Evolutionary conservation across 2,888 invertebrate species (phyloP).

Genomic region (Malthinus flaveolus): DNA sequence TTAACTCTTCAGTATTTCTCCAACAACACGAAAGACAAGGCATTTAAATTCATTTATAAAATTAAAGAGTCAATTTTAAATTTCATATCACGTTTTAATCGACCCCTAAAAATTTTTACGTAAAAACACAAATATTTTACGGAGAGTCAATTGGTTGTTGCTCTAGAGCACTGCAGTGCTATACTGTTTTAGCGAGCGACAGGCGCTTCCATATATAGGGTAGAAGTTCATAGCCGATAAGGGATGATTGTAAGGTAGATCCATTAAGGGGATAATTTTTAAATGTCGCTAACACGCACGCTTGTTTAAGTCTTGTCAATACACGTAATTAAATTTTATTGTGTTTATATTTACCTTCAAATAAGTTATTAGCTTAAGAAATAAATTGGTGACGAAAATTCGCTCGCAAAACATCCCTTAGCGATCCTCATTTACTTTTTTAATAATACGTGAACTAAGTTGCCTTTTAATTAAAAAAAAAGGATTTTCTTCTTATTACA

Average conservation of each 20-base stretch:
- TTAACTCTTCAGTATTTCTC: slow-evolving; percentile 35
- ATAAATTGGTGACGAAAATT: no score
- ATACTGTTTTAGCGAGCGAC: slow-evolving; percentile 28
- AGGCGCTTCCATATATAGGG: slow-evolving; percentile 32
- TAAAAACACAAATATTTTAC: slow-evolving; percentile 11
- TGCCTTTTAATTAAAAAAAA: no score
- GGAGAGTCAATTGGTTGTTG: slow-evolving; percentile 3
- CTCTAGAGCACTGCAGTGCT: slow-evolving; percentile 21
- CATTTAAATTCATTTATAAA: slow-evolving; percentile 30
- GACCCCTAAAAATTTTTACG: neutral
- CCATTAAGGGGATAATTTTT: slow-evolving; percentile 15
- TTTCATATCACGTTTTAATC: neutral
- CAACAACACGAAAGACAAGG: slow-evolving; percentile 38
- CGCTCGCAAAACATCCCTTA: no score
- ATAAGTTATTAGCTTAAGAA: no score
- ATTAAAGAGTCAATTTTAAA: slow-evolving; percentile 1
- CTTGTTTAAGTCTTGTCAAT: neutral
- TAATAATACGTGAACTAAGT: no score
- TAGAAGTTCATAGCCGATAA: slow-evolving; percentile 26
- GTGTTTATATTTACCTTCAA: no score
- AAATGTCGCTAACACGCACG: neutral
- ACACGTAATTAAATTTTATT: no score
- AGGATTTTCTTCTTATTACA: no score
- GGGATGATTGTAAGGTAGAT: slow-evolving; percentile 23
- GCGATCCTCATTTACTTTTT: no score